phyloP scores from a whole-genome alignment of 2,888 invertebrate genomes.

The Idaea dimidiata region DNA sequence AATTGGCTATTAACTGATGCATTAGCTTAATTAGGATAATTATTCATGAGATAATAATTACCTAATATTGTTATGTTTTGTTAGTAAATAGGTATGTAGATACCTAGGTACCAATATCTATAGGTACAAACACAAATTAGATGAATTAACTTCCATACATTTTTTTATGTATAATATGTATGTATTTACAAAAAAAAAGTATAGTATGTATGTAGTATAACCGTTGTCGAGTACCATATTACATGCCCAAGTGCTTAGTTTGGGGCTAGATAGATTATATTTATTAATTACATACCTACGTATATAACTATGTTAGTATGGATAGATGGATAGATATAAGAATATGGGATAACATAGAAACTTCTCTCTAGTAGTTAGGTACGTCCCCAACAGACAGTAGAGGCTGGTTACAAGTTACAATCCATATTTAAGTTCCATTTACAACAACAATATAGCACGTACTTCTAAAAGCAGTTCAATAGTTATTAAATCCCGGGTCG shows the following conservation, averaged over 20 bases:
- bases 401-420: neutral
- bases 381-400: neutral
- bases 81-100: neutral
- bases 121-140: no score
- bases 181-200: no score
- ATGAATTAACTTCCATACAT: no score
- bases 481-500: constrained; percentile 30
- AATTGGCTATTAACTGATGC: constrained; percentile 31
- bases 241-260: no score
- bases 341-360: neutral
- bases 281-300: no score
- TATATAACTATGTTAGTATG: no score
- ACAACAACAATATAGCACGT: constrained; percentile 24
- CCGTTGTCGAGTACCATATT: no score
- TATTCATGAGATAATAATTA: constrained; percentile 35
- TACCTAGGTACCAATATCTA: no score
- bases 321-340: no score
- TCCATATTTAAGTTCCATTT: constrained; percentile 23
- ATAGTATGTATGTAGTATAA: no score
- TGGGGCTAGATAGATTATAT: no score
- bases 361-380: neutral
- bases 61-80: neutral
- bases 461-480: constrained; percentile 28
- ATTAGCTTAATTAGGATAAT: constrained; percentile 41
- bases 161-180: no score